Conservation (phyloP, 2,888 invertebrate genomes). For the Caenorhabditis uteleia region DNA sequence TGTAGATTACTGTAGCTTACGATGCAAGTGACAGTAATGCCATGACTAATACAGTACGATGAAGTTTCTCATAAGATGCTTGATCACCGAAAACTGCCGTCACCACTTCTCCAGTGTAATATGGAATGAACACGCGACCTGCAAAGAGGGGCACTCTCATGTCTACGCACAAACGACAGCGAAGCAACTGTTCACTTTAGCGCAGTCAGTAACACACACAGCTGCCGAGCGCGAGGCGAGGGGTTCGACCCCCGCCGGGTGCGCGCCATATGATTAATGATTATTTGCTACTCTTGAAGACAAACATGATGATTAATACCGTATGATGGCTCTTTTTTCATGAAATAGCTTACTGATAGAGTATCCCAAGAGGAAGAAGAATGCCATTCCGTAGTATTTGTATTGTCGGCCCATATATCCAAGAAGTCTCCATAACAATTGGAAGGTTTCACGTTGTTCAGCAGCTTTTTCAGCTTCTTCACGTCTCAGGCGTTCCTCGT, state of each 20-base stretch:
- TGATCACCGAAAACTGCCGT: conserved; percentile 61
- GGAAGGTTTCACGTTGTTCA: conserved; percentile 64
- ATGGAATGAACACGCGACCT: conserved; percentile 69
- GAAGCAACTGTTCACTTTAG: conserved; percentile 28
- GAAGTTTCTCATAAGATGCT: conserved; percentile 62
- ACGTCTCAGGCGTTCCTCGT: conserved; percentile 40
- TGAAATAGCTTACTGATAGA: conserved; percentile 56
- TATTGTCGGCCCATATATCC: conserved; percentile 67
- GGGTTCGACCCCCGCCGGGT: conserved; percentile 13
- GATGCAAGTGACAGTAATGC: conserved; percentile 55
- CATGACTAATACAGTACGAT: conserved; percentile 61
- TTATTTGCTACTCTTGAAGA: conserved; percentile 45
- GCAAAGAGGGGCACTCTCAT: conserved; percentile 19
- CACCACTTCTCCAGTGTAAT: conserved; percentile 69
- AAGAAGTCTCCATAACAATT: conserved; percentile 60
- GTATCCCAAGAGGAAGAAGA: conserved; percentile 65
- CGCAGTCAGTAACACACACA: conserved; percentile 22
- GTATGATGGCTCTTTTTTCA: conserved; percentile 27
- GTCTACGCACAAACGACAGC: conserved; percentile 1
- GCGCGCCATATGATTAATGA: conserved; percentile 36
- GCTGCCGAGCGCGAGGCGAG: neutral
- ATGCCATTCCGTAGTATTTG: conserved; percentile 64
- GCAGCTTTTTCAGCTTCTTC: conserved; percentile 61
- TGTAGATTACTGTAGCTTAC: conserved; percentile 12
- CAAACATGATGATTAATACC: conserved; percentile 29